phyloP scores from a whole-genome alignment of 2,797 vertebrate genomes.

The Sandelia bainsii region DNA sequence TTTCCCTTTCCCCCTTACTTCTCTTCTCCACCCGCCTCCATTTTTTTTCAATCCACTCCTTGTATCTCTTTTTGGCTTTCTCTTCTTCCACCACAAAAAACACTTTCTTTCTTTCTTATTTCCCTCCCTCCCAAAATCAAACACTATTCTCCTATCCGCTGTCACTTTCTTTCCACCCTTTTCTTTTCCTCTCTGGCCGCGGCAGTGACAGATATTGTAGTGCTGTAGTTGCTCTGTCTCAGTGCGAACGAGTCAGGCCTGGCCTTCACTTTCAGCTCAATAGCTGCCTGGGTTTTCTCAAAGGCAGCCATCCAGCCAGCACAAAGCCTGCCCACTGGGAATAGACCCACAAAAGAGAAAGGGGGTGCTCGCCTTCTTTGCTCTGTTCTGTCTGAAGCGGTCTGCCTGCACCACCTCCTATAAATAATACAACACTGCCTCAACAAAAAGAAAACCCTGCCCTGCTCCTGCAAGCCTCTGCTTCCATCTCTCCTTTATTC shows the following conservation, averaged over 20 bases:
- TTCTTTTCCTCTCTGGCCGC: conserved; percentile 56
- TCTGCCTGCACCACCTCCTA: conserved; percentile 76
- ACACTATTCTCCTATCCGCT: conserved; percentile 53
- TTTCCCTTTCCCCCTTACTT: conserved; percentile 25
- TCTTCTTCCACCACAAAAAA: conserved; percentile 43
- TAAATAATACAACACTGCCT: conserved; percentile 77
- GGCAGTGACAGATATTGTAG: conserved; percentile 74
- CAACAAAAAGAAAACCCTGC: conserved; percentile 67
- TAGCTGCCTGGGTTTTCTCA: conserved; percentile 72
- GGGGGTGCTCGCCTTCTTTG: conserved; percentile 69
- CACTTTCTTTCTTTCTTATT: conserved; percentile 23
- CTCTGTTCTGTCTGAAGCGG: conserved; percentile 67
- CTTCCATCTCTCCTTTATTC: conserved; percentile 48
- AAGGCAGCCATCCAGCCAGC: conserved; percentile 75
- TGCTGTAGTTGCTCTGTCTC: conserved; percentile 60
- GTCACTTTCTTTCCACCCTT: conserved; percentile 51
- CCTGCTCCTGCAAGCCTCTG: conserved; percentile 50
- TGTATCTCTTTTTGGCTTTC: conserved; percentile 40
- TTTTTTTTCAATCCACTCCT: conserved; percentile 39
- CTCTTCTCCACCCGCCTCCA: conserved; percentile 38
- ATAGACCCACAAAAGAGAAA: conserved; percentile 76
- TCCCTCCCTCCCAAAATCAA: conserved; percentile 62
- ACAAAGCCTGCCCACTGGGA: conserved; percentile 82
- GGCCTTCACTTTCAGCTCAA: conserved; percentile 72
- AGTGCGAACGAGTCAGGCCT: conserved; percentile 53